phyloP scores from a whole-genome alignment of 2,113 vertebrate genomes.

The Zosterops hypoxanthus region DNA sequence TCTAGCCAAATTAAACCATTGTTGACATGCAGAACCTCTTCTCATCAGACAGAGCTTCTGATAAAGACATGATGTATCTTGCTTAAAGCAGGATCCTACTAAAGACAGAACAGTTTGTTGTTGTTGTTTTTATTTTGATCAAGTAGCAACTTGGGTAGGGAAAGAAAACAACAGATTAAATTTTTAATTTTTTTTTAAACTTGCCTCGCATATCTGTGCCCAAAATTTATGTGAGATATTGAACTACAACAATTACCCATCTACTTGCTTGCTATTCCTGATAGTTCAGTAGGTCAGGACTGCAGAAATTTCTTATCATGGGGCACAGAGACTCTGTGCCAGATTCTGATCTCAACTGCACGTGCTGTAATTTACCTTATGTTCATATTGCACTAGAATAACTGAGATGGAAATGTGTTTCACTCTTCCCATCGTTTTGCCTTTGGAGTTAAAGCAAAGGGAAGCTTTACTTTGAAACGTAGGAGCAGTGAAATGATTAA shows the following conservation, averaged over 20 bases:
- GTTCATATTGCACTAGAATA: neutral
- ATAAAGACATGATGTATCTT: neutral
- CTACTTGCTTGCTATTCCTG: neutral
- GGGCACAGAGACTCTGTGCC: neutral
- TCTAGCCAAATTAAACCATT: too few relatives aligned
- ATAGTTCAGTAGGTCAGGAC: neutral
- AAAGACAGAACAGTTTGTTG: neutral
- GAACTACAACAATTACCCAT: neutral
- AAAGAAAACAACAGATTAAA: neutral
- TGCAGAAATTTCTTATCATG: neutral
- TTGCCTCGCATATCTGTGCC: neutral
- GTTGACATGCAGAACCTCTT: too few relatives aligned
- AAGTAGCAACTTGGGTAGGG: neutral
- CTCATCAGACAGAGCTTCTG: neutral
- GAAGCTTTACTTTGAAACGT: neutral
- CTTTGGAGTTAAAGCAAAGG: neutral
- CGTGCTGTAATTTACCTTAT: neutral
- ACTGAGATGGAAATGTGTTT: neutral
- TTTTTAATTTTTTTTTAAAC: neutral
- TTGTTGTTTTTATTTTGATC: neutral
- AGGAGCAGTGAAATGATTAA: constrained; percentile 16
- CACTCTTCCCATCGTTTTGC: neutral
- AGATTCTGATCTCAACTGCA: constrained; percentile 30
- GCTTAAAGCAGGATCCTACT: neutral
- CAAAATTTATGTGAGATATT: neutral